Evolutionary conservation across 2,797 vertebrate species (phyloP), one percentile per base, ranked within the genome.

Genomic region (Tokudaia tokunoshimensis): DNA sequence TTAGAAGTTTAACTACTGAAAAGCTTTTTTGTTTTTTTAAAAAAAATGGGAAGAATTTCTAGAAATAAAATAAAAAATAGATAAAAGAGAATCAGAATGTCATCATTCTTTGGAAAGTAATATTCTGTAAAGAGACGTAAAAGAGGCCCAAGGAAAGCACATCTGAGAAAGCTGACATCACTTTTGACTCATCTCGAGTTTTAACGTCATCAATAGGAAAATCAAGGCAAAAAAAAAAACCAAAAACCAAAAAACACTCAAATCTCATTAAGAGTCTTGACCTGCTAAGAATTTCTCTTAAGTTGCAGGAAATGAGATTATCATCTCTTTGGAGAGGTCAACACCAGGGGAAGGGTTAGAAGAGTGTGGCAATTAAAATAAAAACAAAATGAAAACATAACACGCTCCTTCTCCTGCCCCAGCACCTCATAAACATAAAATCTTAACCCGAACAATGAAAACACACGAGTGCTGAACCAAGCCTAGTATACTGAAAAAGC

Each of bases 401-500:
- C 76, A 86, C 26, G 83, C 34, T 15, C 92, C 78, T 34, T 70
- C 78, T 97, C 94, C 91, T 95, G 61, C 81, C 65, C 87, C 94
- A 92, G 95, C 91, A 96, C 91, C 91, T 96, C 89, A 26, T 96
- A 96, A 97, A 95, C 94, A 7, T 80, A 88, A 97, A 97, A 91
- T 92, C 91, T 67, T 29, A 96, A 92, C 70, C 81, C 9, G 91
- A 96, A 96, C 95, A 95, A 91, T 31, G 83, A 95, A 89, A 87
- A 76, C 50, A 17, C 83, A 93, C 92, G 95, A 81, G 37, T 65
- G 50, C 91, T 95, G 94, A 96, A 96, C 86, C 94, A 89, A 96
- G 84, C 61, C 50, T 26, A 61, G 55, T 63, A 72, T 37, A 78
- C 29, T 26, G 59, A 95, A 95, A 88, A 59, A 88, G 91, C 65